These are phyloP conservation scores for Drosophila mayri DNA, from an alignment of 1,140 invertebrate species.

Conservation along the genomic window DNA sequence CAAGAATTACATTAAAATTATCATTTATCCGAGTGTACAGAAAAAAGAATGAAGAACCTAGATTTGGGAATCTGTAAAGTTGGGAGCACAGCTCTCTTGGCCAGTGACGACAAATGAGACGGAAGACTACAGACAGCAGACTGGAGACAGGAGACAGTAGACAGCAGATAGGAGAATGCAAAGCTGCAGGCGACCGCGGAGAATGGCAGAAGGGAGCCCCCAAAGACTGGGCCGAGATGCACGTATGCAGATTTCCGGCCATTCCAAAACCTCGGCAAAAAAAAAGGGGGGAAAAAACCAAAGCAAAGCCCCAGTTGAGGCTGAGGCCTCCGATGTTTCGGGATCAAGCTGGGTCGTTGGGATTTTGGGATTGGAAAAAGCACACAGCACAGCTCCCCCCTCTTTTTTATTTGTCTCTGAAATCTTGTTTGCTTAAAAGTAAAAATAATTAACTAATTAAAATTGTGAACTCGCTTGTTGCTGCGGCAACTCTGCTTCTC, in stretches of 20 bases:
- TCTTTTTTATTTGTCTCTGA: conserved; percentile 77
- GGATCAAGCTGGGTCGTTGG: conserved; percentile 56
- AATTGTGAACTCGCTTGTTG: conserved; percentile 76
- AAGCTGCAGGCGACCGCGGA: conserved; percentile 28
- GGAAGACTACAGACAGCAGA: conserved; percentile 31
- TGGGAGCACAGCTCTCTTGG: conserved; percentile 31
- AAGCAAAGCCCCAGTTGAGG: conserved; percentile 51
- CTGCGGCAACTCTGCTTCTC: conserved; percentile 11
- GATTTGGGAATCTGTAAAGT: conserved; percentile 43
- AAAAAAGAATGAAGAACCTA: conserved; percentile 31
- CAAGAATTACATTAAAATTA: neutral
- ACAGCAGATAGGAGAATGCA: conserved; percentile 48
- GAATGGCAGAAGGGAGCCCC: conserved; percentile 50
- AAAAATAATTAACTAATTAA: conserved; percentile 84
- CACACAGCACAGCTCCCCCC: conserved; percentile 21
- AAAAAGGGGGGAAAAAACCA: conserved; percentile 11
- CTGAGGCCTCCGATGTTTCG: conserved; percentile 50
- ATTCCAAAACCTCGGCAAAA: conserved; percentile 41
- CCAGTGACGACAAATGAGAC: conserved; percentile 50
- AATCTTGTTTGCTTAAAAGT: conserved; percentile 84
- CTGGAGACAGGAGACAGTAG: conserved; percentile 31
- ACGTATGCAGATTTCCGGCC: conserved; percentile 82
- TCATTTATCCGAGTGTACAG: conserved; percentile 13
- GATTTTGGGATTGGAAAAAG: conserved; percentile 38
- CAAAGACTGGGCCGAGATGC: conserved; percentile 71